Evolutionary conservation across 2,888 invertebrate genomes (phyloP).

Genomic region (Timandra comae): DNA sequence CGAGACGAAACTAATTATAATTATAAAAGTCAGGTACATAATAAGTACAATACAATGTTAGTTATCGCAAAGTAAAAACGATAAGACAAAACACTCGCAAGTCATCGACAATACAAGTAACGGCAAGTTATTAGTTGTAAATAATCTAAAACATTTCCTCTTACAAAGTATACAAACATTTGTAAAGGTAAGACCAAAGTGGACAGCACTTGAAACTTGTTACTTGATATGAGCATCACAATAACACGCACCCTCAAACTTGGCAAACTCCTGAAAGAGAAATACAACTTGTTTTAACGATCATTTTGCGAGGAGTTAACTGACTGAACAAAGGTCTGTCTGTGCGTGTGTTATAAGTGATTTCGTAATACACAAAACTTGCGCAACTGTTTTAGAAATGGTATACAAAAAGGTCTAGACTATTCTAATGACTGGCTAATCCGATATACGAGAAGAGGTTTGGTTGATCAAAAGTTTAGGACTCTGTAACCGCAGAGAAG

Average conservation of each 20-base stretch:
- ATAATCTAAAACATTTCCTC: conserved; percentile 7
- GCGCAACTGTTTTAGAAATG: too few species aligned
- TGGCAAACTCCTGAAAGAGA: conserved; percentile 6
- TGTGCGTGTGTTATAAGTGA: background rate
- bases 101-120: conserved; percentile 8
- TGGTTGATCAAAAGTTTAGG: too few species aligned
- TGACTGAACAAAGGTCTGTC: background rate
- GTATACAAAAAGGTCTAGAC: too few species aligned
- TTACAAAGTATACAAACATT: conserved; percentile 13
- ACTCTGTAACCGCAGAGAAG: too few species aligned
- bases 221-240: conserved; percentile 16
- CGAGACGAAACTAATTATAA: too few species aligned
- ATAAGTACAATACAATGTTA: too few species aligned
- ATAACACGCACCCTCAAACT: conserved; percentile 12
- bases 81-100: too few species aligned
- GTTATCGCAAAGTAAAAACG: too few species aligned
- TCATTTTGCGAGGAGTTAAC: conserved; percentile 2
- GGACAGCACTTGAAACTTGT: conserved; percentile 16
- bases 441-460: too few species aligned
- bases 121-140: background rate
- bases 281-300: conserved; percentile 5
- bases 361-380: too few species aligned
- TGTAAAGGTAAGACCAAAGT: conserved; percentile 13
- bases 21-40: too few species aligned
- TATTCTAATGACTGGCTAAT: too few species aligned